These are phyloP conservation scores for Drosophila glabriapex DNA, from an alignment of 2,888 invertebrate species.

Conservation along the genomic window DNA sequence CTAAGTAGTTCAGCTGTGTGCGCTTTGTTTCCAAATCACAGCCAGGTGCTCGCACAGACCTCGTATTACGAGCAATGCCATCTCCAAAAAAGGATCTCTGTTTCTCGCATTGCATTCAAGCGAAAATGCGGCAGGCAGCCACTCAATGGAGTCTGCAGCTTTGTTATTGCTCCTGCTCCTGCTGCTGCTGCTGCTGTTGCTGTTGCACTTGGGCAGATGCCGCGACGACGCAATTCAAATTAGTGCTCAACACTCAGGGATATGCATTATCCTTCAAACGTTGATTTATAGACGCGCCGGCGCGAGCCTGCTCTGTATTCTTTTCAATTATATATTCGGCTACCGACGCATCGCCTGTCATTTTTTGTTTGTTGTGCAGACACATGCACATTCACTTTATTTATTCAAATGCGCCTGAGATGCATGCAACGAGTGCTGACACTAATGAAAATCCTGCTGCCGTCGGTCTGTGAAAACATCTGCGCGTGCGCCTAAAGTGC, in stretches of 20 bases:
- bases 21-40: slow-evolving; percentile 53
- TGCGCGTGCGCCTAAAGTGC: slow-evolving; percentile 63
- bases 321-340: slow-evolving; percentile 52
- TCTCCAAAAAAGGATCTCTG: slow-evolving; percentile 37
- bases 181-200: neutral
- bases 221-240: slow-evolving; percentile 64
- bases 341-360: slow-evolving; percentile 37
- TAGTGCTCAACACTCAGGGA: slow-evolving; percentile 65
- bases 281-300: slow-evolving; percentile 71
- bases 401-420: slow-evolving; percentile 64
- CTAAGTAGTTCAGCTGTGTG: slow-evolving; percentile 46
- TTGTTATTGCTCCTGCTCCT: slow-evolving; percentile 21
- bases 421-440: slow-evolving; percentile 55
- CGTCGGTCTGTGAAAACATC: slow-evolving; percentile 61
- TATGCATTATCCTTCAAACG: slow-evolving; percentile 67
- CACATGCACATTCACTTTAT: slow-evolving; percentile 48
- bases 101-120: slow-evolving; percentile 67
- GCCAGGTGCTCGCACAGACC: slow-evolving; percentile 59
- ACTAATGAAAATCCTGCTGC: slow-evolving; percentile 66
- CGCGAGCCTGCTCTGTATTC: slow-evolving; percentile 43
- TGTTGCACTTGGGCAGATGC: slow-evolving; percentile 53
- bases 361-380: slow-evolving; percentile 53
- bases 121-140: slow-evolving; percentile 54
- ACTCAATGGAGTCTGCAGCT: slow-evolving; percentile 25
- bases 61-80: slow-evolving; percentile 29